phyloP scores from a whole-genome alignment of 1,140 invertebrate species.

The Diabrotica undecimpunctata region DNA sequence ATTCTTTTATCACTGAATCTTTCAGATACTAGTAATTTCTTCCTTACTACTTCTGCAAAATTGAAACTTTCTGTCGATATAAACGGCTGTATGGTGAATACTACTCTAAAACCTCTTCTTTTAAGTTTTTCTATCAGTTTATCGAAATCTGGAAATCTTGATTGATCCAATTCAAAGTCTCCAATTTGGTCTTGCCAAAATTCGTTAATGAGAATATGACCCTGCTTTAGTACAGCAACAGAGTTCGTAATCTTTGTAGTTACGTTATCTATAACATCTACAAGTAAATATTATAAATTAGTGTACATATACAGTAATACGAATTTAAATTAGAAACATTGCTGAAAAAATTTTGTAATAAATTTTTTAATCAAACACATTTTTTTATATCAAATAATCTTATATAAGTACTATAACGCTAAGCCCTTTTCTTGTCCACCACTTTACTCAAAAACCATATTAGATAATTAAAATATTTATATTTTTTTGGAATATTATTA shows the following conservation, averaged over 20 bases:
- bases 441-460: no score
- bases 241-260: conserved; percentile 75
- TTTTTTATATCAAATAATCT: no score
- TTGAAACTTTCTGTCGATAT: conserved; percentile 80
- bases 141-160: conserved; percentile 69
- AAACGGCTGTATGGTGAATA: conserved; percentile 80
- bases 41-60: conserved; percentile 72
- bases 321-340: no score
- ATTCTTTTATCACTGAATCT: conserved; percentile 67
- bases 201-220: conserved; percentile 78
- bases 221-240: conserved; percentile 62
- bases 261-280: conserved; percentile 51
- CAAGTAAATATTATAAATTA: neutral
- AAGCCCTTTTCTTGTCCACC: no score
- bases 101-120: conserved; percentile 78
- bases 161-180: conserved; percentile 69
- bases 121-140: conserved; percentile 78
- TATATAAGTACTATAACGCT: no score
- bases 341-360: no score
- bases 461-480: no score
- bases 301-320: no score
- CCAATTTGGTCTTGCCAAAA: conserved; percentile 80
- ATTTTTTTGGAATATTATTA: no score
- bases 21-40: conserved; percentile 67
- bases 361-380: no score